Evolutionary conservation across 2,797 vertebrate species (phyloP), one percentile per base, ranked within the genome.

Genomic region (Xiphorhynchus erythropygius): DNA sequence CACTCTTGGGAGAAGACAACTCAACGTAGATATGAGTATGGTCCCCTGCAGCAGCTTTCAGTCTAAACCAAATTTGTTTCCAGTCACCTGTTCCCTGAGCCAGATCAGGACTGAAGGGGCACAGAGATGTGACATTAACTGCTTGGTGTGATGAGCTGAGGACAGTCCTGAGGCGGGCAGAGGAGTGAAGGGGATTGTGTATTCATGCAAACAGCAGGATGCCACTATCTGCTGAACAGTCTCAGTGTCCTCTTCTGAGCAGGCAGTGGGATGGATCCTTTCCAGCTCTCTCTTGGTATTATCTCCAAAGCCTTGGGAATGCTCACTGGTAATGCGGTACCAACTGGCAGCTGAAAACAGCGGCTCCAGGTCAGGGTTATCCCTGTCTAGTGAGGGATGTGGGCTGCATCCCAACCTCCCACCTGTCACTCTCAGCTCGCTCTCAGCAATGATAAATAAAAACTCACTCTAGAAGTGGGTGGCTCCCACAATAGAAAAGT

Each of bases 141-240:
- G 21, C 11, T 5, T 16, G 22, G 17, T 28, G 18, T 62, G 24
- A 75, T 5, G n/a, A 21, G n/a, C 10, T 24, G 22, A 85, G 30
- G 39, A n/a, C n/a, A 73, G 24, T 32, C n/a, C 17, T 0, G 0
- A 24, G 13, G 22, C 1, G 3, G 28, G 33, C 7, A 78, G 41
- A 86, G 55, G 13, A 69, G 8, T 2, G 6, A 75, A 47, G 49
- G 14, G 13, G 32, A 91, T 16, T 1, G 0, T 33, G 14, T 30
- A 63, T 49, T 17, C 24, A 67, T 13, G 7, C 5, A 73, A 47
- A 86, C 82, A 42, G 21, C 5, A 80, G 41, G 30, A 49, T 70
- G 41, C 7, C 37, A 60, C 9, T 7, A 5, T 17, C 46, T 71
- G 9, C 33, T 84, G 27, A 77, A 71, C 4, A 27, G 49, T 42